Base-by-base conservation (phyloP, 2,113 vertebrate genomes). In the Osmerus mordax region DNA sequence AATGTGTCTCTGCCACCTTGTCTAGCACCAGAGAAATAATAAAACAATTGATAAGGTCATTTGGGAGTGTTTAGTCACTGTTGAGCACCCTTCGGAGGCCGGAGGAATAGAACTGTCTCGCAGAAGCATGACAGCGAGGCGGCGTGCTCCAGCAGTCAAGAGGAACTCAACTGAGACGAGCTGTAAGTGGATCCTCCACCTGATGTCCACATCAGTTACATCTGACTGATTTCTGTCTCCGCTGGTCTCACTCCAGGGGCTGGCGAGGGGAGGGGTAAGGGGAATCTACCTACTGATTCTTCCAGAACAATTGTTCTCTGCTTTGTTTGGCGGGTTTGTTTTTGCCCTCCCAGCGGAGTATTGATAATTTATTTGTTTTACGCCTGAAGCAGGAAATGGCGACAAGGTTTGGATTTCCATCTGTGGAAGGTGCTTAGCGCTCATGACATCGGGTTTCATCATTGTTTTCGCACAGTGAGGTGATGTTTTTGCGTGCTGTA, bases 141-240 rank as follows among this genome's bases (percentile, higher is more conserved):
- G 63, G 76, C 80, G 81, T 81, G 86, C 85, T 81, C 85, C 86
- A 81, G 78, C 81, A 89, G 88, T 89, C 87, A 86, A 84, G 81
- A 80, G 82, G 84, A 90, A 83, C 85, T 88, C 83, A 88, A 79
- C 83, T 83, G 87, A 89, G 88, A 87, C 89, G 74, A 77, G 82
- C 81, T 84, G 86, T 91, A 89, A 91, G 86, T 86, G 88, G 86
- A 84, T 89, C 83, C 81, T 89, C 85, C 88, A 91, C 85, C 91
- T 90, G 90, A 91, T 91, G 86, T 87, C 81, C 87, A 51, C 86
- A 88, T 93, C 90, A 87, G 90, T 91, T 89, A 84, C 87, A 81
- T 87, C 79, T 84, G 87, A 91, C 83, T 84, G 90, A 83, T 81
- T 89, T 75, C 87, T 86, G 88, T 84, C 86, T 89, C 74, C 77